phyloP scores from a whole-genome alignment of 1,140 invertebrate genomes.

The Aradophagus sp. region DNA sequence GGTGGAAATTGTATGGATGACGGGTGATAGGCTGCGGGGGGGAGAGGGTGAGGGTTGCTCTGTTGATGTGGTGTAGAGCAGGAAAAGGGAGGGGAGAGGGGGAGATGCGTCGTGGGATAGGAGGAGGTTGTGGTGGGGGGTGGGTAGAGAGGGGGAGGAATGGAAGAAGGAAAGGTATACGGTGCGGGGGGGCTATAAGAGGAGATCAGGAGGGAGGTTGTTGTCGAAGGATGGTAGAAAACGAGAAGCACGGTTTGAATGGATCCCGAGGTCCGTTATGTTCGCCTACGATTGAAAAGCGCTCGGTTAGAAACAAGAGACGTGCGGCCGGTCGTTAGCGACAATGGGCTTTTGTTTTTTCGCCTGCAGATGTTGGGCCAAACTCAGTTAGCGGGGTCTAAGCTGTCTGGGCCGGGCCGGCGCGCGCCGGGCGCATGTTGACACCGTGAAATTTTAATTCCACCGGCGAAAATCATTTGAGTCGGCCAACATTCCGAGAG shows the following conservation, averaged over 20 bases:
- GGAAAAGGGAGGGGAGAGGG: too few species aligned
- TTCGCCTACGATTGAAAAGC: constrained; percentile 76
- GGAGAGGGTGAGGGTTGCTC: too few species aligned
- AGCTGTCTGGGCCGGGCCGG: constrained; percentile 53
- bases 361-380: constrained; percentile 75
- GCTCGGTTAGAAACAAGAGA: constrained; percentile 76
- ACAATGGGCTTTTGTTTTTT: constrained; percentile 77
- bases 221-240: too few species aligned
- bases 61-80: too few species aligned
- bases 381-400: constrained; percentile 57
- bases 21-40: too few species aligned
- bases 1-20: too few species aligned
- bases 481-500: too few species aligned
- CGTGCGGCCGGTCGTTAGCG: constrained; percentile 74
- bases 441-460: constrained; percentile 41
- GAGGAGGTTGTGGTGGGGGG: neutral
- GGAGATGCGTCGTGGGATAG: constrained; percentile 2
- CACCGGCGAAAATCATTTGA: constrained; percentile 2
- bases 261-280: constrained; percentile 70
- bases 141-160: constrained; percentile 12
- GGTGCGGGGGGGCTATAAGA: too few species aligned
- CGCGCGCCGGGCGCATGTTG: constrained; percentile 32
- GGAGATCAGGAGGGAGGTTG: too few species aligned
- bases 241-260: constrained; percentile 47
- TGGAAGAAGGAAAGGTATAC: constrained; percentile 17